Base-by-base conservation (phyloP, 2,888 invertebrate species). In the Laothoe populi region DNA sequence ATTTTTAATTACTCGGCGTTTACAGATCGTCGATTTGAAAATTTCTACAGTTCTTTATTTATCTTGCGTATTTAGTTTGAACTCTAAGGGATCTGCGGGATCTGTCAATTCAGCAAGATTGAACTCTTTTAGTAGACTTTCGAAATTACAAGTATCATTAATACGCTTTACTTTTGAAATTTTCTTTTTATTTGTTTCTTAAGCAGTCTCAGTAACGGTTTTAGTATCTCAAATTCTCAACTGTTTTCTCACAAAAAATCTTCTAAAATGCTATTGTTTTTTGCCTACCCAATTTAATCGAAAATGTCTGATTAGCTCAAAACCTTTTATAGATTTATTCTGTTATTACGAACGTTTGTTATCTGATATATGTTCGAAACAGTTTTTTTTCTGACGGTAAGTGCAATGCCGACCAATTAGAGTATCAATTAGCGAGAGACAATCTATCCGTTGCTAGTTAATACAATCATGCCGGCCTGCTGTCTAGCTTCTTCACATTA, bases 171-270 rank as follows among this genome's bases (percentile, higher is more conserved):
- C 11, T 8, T 31, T 53, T 19, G 53, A 35, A 35, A 53, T 53
- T 35, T 53, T 53, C 53, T 31, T 11, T 53, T 53, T 53, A 53
- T 53, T 53, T 53, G 31, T 53, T 35, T 53, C 4, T 19, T 35
- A 10, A 53, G 31, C 1, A 31, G 16, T 8, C 19, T 19, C 19
- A 35, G 19, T 8, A 5, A 19, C 31, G 21, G 19, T 35, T 44
- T 53, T 53, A 31, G 49, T 16, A 26, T 49, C 49, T 10, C 11
- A 31, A 53, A 35, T 35, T 53, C 35, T 53, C 5, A 53, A 53
- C 35, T 19, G 21, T 46, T 48, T 48, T 24, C 24, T 48, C 24
- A 19, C 19, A 21, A 53, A 4, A 11, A 8, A 16, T n/a, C n/a
- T 16, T 31, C 11, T 35, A 19, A 53, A 35, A 35, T 35, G 16